Conservation (phyloP, 2,113 vertebrate genomes). For the Cebidichthys violaceus region DNA sequence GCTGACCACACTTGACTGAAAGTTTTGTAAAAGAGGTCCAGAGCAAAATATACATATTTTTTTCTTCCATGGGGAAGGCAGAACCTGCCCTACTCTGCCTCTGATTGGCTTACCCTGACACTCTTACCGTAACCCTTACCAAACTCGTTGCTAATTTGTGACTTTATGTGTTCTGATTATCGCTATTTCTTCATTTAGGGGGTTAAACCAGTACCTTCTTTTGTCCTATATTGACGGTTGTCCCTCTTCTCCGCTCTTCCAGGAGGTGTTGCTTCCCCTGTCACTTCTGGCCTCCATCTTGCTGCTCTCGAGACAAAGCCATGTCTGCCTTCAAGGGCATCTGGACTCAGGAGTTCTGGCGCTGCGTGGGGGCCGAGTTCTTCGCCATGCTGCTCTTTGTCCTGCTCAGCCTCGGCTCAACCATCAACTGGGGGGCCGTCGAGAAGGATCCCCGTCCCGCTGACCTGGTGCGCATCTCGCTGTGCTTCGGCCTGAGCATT, state of each 20-base stretch:
- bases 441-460: slow-evolving; percentile 82
- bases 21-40: no score
- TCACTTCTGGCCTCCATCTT: neutral
- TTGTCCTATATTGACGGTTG: neutral
- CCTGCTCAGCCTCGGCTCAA: slow-evolving; percentile 90
- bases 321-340: slow-evolving; percentile 93
- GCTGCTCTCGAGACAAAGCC: slow-evolving; percentile 75
- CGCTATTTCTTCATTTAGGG: neutral
- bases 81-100: no score
- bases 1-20: no score
- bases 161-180: neutral
- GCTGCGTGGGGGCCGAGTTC: slow-evolving; percentile 89
- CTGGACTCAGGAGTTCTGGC: slow-evolving; percentile 94
- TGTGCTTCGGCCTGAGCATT: slow-evolving; percentile 93
- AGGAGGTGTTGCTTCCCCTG: slow-evolving; percentile 84
- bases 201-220: neutral
- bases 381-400: slow-evolving; percentile 91
- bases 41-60: no score
- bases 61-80: no score
- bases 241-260: neutral
- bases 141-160: no score
- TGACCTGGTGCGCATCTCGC: slow-evolving; percentile 91
- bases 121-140: no score
- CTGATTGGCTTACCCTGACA: no score
- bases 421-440: slow-evolving; percentile 86